Base-by-base conservation (phyloP, 2,888 invertebrate genomes). In the Acronicta leporina region DNA sequence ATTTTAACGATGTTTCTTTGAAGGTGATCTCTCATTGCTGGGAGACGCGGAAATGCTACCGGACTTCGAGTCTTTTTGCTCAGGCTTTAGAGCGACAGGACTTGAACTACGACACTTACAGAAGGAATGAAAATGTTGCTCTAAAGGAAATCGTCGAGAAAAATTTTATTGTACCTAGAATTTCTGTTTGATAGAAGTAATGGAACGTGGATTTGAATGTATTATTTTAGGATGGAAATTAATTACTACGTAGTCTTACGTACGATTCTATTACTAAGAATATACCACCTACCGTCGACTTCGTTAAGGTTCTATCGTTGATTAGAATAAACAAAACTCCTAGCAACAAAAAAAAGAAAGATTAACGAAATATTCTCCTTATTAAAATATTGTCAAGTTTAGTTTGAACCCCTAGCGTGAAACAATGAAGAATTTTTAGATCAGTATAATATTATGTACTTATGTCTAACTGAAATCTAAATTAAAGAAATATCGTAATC, bases 1-100 rank as follows among this genome's bases (percentile, higher is more conserved):
- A 53, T 56, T 64, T 69, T 69, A 71, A 66, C 46, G 50, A 66
- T 44, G 25, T 53, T 66, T 56, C 66, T 66, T 56, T 69, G 56
- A 70, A 66, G 71, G 52, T 46, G 48, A 42, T 41, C 69, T 43
- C 49, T 70, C 46, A 51, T 20, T 30, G 35, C 42, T 8, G 42
- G 42, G 5, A 52, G 40, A 40, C 52, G 16, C 55, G 53, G 49
- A 66, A 69, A 42, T 14, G 7, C 43, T 14, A 16, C 43, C 38
- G 41, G 27, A 49, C 54, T 59, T 5, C 35, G 14, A 40, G 16
- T 46, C 40, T 46, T 66, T 49, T 55, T 54, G 20, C 25, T 14
- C 46, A 35, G 33, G 4, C 14, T 30, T 45, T 15, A 25, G 38
- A 61, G 60, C 16, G 13, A 25, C 30, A 14, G n/a, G 5, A 46